Percentiles rank a stretch among this genome's conserved stretches.
phyloP scores from a whole-genome alignment of 2,888 invertebrate species.

The Lottia scabra region DNA sequence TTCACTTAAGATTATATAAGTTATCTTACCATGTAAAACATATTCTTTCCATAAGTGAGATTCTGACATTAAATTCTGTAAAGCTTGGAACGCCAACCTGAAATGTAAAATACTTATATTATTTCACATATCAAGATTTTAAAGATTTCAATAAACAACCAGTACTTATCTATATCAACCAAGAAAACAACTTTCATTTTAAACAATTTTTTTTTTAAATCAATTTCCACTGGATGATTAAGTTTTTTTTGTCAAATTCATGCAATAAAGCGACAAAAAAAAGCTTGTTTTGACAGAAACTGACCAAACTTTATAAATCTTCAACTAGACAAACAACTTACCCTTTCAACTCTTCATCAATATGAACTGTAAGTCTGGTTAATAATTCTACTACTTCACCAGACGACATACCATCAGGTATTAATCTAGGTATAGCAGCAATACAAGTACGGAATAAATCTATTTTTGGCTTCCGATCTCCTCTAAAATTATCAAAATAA shows the following conservation, averaged over 20 bases:
- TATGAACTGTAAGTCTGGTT: conserved; percentile 93
- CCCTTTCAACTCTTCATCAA: conserved; percentile 97
- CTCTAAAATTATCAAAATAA: conserved; percentile 69
- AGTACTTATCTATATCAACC: too few species aligned
- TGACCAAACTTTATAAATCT: too few species aligned
- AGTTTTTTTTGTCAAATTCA: too few species aligned
- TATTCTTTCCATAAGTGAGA: conserved; percentile 98
- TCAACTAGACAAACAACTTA: conserved; percentile 32
- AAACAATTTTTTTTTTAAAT: too few species aligned
- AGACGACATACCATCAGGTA: conserved; percentile 97
- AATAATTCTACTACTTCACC: conserved; percentile 94
- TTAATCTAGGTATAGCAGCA: conserved; percentile 95
- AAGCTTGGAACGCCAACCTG: conserved; percentile 87
- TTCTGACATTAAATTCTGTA: conserved; percentile 95
- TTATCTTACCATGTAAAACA: conserved; percentile 77
- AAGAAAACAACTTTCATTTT: too few species aligned
- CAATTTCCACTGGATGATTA: too few species aligned
- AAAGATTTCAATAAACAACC: too few species aligned
- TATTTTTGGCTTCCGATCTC: conserved; percentile 96
- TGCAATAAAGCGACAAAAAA: too few species aligned
- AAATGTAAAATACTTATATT: neutral
- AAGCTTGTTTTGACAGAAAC: too few species aligned
- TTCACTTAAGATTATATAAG: neutral
- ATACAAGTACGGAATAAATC: conserved; percentile 98
- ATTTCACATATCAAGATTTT: too few species aligned